Conservation (phyloP, 2,888 invertebrate species). For the Tromatobia lineatoria region DNA sequence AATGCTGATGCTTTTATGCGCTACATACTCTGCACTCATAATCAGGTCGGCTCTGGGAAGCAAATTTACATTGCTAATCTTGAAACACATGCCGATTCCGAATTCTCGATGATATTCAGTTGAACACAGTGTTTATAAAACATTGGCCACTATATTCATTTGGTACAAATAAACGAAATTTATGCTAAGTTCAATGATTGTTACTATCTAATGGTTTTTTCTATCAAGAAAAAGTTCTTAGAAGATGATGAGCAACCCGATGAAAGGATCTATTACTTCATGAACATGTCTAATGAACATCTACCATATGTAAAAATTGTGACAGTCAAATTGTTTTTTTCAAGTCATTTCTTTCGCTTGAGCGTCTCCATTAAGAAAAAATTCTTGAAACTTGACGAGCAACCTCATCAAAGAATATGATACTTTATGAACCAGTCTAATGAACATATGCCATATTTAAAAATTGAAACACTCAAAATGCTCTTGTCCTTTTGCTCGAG, state of each 20-base stretch:
- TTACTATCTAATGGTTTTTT: too few species aligned
- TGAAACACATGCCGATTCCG: neutral
- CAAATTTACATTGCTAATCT: conserved; percentile 31
- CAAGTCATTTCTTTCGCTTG: neutral
- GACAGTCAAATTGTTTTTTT: too few species aligned
- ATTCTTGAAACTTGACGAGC: too few species aligned
- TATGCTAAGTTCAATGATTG: neutral
- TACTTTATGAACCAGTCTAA: too few species aligned
- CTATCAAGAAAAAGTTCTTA: too few species aligned
- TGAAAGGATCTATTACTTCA: too few species aligned
- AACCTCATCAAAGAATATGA: too few species aligned
- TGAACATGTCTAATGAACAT: too few species aligned
- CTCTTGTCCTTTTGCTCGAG: neutral
- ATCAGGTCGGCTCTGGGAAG: neutral
- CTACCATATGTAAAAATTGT: too few species aligned
- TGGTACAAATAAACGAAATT: neutral
- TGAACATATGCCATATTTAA: neutral
- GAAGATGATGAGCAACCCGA: too few species aligned
- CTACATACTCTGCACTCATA: conserved; percentile 2
- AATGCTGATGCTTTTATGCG: conserved; percentile 5
- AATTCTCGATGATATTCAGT: neutral
- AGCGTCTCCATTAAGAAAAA: too few species aligned
- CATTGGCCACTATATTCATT: neutral
- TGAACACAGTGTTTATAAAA: neutral
- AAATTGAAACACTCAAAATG: neutral